These are phyloP conservation scores for Lepisosteus oculatus DNA, from an alignment of 2,113 vertebrate species.

Conservation along the genomic window DNA sequence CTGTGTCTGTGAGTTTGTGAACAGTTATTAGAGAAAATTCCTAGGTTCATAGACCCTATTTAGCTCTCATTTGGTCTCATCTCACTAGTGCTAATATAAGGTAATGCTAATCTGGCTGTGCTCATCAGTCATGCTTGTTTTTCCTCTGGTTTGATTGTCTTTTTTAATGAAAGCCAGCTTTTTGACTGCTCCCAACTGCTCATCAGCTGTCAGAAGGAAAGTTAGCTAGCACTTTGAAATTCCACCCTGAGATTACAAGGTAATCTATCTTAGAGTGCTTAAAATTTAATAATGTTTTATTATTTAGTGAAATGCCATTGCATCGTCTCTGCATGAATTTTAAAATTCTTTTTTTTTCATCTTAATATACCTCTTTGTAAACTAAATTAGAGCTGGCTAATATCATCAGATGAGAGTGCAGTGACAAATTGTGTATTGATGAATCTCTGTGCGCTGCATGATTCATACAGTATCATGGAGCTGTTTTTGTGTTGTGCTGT, in stretches of 20 bases:
- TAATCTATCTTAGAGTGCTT: slow-evolving; percentile 37
- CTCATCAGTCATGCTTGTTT: slow-evolving; percentile 65
- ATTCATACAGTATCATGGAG: not conserved
- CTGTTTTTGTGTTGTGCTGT: not conserved
- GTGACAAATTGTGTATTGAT: slow-evolving; percentile 13
- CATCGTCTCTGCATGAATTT: slow-evolving; percentile 17
- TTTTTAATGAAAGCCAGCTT: slow-evolving; percentile 48
- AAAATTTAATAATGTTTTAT: slow-evolving; percentile 31
- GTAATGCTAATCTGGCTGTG: slow-evolving; percentile 37
- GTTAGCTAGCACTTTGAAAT: slow-evolving; percentile 38
- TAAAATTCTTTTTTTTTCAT: slow-evolving; percentile 8
- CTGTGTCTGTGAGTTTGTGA: too few species aligned
- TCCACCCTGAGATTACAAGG: slow-evolving; percentile 46
- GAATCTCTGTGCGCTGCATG: not conserved
- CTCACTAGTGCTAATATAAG: slow-evolving; percentile 35
- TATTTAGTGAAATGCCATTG: slow-evolving; percentile 40
- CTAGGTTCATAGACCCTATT: slow-evolving; percentile 31
- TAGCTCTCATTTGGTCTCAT: slow-evolving; percentile 43
- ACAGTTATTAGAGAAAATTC: slow-evolving; percentile 35
- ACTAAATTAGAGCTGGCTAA: not conserved
- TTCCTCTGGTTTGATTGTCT: slow-evolving; percentile 53
- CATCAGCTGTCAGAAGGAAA: slow-evolving; percentile 43
- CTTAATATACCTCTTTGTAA: slow-evolving; percentile 5
- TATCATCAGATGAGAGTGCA: not conserved
- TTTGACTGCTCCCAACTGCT: slow-evolving; percentile 68